Conservation (phyloP, 2,888 invertebrate genomes). For the Pristionchus fissidentatus region DNA sequence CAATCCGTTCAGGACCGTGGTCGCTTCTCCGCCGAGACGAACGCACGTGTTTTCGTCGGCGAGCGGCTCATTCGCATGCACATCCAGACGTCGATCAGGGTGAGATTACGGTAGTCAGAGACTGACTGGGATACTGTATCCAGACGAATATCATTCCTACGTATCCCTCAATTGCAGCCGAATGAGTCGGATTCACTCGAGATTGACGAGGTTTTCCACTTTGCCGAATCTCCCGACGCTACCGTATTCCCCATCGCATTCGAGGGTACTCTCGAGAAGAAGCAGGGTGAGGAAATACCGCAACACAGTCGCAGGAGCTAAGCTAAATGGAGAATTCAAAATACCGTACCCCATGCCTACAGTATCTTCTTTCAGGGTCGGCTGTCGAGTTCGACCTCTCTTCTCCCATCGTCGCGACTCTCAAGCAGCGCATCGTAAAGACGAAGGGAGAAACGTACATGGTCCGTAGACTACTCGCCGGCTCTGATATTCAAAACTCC, state of each 20-base stretch:
- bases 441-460: neutral
- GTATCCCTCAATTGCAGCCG: too few species aligned
- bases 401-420: neutral
- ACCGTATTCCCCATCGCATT: neutral
- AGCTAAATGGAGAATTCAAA: too few species aligned
- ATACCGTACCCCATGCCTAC: neutral
- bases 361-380: neutral
- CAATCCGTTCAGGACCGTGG: slow-evolving; percentile 14
- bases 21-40: slow-evolving; percentile 28
- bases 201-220: slow-evolving; percentile 7
- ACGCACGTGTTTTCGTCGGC: slow-evolving; percentile 33
- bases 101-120: too few species aligned
- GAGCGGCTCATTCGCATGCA: slow-evolving; percentile 31
- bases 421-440: slow-evolving; percentile 25
- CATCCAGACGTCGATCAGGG: slow-evolving; percentile 5
- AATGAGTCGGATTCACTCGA: slow-evolving; percentile 12
- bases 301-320: too few species aligned
- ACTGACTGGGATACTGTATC: too few species aligned
- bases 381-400: slow-evolving; percentile 6
- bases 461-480: neutral
- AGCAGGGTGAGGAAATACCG: neutral
- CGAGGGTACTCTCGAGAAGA: neutral
- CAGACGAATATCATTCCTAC: too few species aligned
- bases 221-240: neutral
- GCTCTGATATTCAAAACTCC: too few species aligned